Percentiles rank a stretch among this genome's conserved stretches.
These are phyloP conservation scores for Eledone cirrhosa DNA, from an alignment of 2,888 invertebrate genomes.

Conservation along the genomic window DNA sequence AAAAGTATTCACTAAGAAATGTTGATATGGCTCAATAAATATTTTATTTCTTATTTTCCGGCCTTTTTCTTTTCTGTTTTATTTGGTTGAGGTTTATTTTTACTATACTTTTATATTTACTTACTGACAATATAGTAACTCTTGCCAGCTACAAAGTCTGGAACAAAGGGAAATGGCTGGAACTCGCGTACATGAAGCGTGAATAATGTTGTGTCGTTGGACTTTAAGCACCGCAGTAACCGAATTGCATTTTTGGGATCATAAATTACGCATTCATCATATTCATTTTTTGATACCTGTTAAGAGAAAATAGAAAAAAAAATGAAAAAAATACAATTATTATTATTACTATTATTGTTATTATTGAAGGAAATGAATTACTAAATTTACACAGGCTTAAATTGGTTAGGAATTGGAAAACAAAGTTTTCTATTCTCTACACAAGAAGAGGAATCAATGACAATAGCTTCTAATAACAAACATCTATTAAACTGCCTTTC, in stretches of 20 bases:
- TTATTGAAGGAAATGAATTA: too few relatives aligned
- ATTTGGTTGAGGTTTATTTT: too few relatives aligned
- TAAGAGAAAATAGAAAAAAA: not conserved
- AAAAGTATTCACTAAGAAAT: too few relatives aligned
- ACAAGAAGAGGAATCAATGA: too few relatives aligned
- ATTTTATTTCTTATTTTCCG: too few relatives aligned
- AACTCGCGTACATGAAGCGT: slow-evolving; percentile 22
- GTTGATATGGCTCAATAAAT: too few relatives aligned
- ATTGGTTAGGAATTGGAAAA: not conserved
- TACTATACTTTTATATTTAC: too few relatives aligned
- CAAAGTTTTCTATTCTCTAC: not conserved
- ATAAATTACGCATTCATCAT: slow-evolving; percentile 26
- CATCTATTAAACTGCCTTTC: too few relatives aligned
- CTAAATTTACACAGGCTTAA: too few relatives aligned
- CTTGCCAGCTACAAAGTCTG: slow-evolving; percentile 21
- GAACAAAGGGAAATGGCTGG: slow-evolving; percentile 23
- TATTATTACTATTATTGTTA: too few relatives aligned
- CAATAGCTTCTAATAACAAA: too few relatives aligned
- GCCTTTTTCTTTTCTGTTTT: too few relatives aligned
- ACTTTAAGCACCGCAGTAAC: slow-evolving; percentile 8
- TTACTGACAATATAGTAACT: slow-evolving; percentile 25
- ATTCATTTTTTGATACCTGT: slow-evolving; percentile 28
- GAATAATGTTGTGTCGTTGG: not conserved
- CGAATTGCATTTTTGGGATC: slow-evolving; percentile 20
- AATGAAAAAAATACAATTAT: not conserved